Evolutionary conservation across 2,888 invertebrate genomes (phyloP), one percentile per base, ranked within the genome.

Genomic region (Spodoptera littoralis): DNA sequence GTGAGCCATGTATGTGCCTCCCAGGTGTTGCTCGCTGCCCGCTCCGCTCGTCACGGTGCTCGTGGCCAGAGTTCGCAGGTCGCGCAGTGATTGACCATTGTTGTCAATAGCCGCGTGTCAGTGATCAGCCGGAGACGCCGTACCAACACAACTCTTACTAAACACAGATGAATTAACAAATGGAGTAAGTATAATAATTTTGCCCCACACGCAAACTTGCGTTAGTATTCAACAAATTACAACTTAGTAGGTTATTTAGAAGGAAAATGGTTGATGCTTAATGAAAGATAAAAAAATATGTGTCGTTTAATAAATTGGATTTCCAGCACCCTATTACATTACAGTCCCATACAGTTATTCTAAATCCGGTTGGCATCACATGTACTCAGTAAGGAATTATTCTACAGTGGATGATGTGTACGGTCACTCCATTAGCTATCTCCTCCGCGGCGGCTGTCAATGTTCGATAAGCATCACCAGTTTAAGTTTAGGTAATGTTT

Each of bases 21-120:
- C 27, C 27, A 27, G 18, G 18, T 18, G 18, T 18, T 27, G 9
- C 3, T 8, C 27, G 22, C 11, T 49, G 6, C 12, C 49, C 75
- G 59, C 70, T 65, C 47, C 41, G 45, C 54, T 45, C 18, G 12
- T 13, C 56, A 47, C 42, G 11, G 6, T 9, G 9, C n/a, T 1
- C 0, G 2, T 22, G 3, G 41, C 43, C 24, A 6, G 44, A 73
- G 85, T 76, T 77, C 79, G 73, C 77, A 79, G 84, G 79, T 84
- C 79, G 67, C 64, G 64, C 61, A 60, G 70, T 84, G 80, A 85
- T 81, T 77, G 79, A 68, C 80, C 76, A 84, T 85, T 85, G 85
- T 85, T 80, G 83, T 85, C 77, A 76, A 76, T 77, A 53, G 65
- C 53, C 66, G 65, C 73, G 83, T 79, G 50, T 58, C 69, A 56